Percentiles rank a stretch among this genome's conserved stretches.
These are phyloP conservation scores for Eristalinus aeneus DNA, from an alignment of 2,888 invertebrate species.

Conservation along the genomic window DNA sequence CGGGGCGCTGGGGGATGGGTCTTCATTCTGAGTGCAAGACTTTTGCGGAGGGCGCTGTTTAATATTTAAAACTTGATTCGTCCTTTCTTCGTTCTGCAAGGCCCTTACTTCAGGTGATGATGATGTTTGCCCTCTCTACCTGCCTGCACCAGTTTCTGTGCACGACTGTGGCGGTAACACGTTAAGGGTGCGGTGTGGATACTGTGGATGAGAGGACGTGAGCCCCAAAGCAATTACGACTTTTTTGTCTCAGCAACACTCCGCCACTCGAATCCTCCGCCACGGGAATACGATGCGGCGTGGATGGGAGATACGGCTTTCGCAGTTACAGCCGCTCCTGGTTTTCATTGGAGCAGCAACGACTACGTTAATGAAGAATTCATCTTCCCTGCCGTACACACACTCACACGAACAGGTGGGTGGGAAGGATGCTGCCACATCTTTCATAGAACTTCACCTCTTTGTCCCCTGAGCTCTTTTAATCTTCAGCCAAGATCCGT, in stretches of 20 bases:
- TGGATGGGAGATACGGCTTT: slow-evolving; percentile 8
- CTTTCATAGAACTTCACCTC: slow-evolving; percentile 15
- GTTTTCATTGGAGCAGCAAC: slow-evolving; percentile 18
- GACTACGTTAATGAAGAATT: slow-evolving; percentile 42
- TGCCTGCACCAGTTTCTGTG: not conserved
- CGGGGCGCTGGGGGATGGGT: not conserved
- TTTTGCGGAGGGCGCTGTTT: slow-evolving; percentile 63
- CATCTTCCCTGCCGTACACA: slow-evolving; percentile 32
- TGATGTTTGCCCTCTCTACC: slow-evolving; percentile 57
- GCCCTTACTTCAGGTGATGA: slow-evolving; percentile 65
- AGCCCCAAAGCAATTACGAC: slow-evolving; percentile 69
- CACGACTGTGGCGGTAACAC: slow-evolving; percentile 21
- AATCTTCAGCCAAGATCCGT: slow-evolving; percentile 49
- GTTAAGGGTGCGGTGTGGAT: slow-evolving; percentile 22
- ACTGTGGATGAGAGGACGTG: slow-evolving; percentile 57
- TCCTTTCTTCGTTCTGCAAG: slow-evolving; percentile 56
- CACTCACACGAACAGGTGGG: not conserved
- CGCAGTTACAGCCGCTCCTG: not conserved
- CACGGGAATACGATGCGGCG: slow-evolving; percentile 42
- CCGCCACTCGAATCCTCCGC: slow-evolving; percentile 2
- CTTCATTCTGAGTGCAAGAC: slow-evolving; percentile 57
- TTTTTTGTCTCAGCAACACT: slow-evolving; percentile 39
- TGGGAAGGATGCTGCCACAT: slow-evolving; percentile 40
- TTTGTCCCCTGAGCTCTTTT: slow-evolving; percentile 39
- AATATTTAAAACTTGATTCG: slow-evolving; percentile 68